These are phyloP conservation scores for Malurus splendens DNA, from an alignment of 2,797 vertebrate genomes.

Conservation along the genomic window DNA sequence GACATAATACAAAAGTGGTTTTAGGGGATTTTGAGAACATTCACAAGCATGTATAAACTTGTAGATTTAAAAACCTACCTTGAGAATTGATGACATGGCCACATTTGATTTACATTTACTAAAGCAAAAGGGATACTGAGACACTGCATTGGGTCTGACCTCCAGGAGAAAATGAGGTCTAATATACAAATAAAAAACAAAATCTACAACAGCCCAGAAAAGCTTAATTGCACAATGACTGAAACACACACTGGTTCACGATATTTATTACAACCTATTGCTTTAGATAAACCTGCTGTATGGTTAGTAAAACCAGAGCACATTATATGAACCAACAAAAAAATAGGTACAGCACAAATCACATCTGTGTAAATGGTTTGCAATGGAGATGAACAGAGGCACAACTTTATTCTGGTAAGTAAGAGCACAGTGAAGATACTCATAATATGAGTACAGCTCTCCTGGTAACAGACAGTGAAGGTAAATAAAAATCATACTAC, in stretches of 20 bases:
- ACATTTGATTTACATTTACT: not conserved
- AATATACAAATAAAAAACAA: not conserved
- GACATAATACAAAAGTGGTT: not conserved
- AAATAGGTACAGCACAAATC: not conserved
- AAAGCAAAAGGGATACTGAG: not conserved
- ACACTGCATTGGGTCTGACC: not conserved
- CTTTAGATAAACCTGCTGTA: conserved; percentile 50
- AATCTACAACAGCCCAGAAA: not conserved
- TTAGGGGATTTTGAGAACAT: not conserved
- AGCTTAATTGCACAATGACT: not conserved
- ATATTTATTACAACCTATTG: conserved; percentile 59
- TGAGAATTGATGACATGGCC: not conserved
- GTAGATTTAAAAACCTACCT: not conserved
- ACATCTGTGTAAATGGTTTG: conserved; percentile 1
- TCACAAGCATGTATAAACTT: not conserved
- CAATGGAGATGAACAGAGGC: conserved; percentile 16
- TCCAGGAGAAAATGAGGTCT: not conserved
- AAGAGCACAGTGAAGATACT: conserved; percentile 20
- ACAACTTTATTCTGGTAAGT: not conserved
- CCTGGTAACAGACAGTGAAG: not conserved
- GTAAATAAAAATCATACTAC: not conserved
- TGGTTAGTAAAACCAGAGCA: conserved; percentile 9
- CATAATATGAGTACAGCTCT: not conserved
- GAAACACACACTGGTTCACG: conserved; percentile 5
- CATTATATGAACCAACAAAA: not conserved